Base-by-base conservation (phyloP, 2,888 invertebrate species). In the Aspidiotus destructor region DNA sequence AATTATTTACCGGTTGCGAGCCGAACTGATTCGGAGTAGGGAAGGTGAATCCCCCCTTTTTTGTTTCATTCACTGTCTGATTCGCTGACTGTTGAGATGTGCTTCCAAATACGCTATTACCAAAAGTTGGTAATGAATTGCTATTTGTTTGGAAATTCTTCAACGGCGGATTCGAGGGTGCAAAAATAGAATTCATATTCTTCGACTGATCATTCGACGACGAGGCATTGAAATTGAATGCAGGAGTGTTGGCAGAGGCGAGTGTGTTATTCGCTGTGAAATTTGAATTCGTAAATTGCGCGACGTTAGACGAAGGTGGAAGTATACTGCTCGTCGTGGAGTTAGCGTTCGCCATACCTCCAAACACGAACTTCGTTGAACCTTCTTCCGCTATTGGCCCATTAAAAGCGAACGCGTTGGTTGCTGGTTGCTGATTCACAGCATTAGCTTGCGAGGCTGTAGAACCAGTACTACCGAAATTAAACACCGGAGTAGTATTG, bases 21-120 rank as follows among this genome's bases (percentile, higher is more conserved):
- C 16, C 7, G 15, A 65, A 57, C n/a, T n/a, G 42, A 41, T 54
- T 55, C 41, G n/a, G 17, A 8, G 64, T 6, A 9, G 9, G 40
- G 9, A 65, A 67, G 48, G 15, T 58, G 60, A 67, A 67, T 8
- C 67, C 67, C 1, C 67, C 67, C 48, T 67, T 67, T 48, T 67
- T 67, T 44, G 40, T 40, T 6, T 58, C 40, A 8, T 58, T 58
- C 3, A 28, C 58, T 9, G 58, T 48, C n/a, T 11, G 16, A 3
- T 13, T 13, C 57, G 10, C 11, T 48, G 11, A 16, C 17, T 57
- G 60, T 15, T 55, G 55, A 5, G 57, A 41, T 5, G 48, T 11
- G 17, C 17, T n/a, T 10, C 58, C 67, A 41, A 67, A 67, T 9
- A 58, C 58, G 58, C 10, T 58, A 28, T 28, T 58, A 41, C 52